A percentile compares a stretch with the other conserved stretches of the same genome.
These are phyloP conservation scores for Lepidiolamprologus cunningtoni DNA, from an alignment of 2,113 vertebrate genomes.

Conservation along the genomic window DNA sequence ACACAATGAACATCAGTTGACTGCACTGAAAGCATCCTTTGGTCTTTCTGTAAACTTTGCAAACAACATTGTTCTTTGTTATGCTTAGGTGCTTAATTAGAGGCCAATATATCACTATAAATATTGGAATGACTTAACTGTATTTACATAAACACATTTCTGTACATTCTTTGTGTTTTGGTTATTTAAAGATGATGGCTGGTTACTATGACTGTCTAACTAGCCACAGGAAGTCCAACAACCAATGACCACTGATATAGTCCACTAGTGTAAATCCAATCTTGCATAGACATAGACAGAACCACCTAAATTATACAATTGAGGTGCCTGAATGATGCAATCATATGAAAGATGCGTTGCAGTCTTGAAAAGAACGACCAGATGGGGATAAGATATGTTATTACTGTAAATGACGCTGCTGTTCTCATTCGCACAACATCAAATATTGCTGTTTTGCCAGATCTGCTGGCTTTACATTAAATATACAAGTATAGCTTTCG, in stretches of 20 bases:
- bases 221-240: background rate
- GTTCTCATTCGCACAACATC: background rate
- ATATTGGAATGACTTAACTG: background rate
- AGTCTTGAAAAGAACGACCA: background rate
- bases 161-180: background rate
- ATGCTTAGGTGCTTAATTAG: background rate
- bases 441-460: background rate
- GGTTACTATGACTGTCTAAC: background rate
- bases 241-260: background rate
- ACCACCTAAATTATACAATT: background rate
- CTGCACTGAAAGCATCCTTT: background rate
- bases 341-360: background rate
- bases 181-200: background rate
- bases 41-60: background rate
- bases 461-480: background rate
- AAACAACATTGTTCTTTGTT: background rate
- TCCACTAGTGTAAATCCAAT: background rate
- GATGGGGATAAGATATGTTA: background rate
- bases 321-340: accelerated
- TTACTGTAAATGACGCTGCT: background rate
- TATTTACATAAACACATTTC: background rate
- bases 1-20: background rate
- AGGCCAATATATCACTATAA: background rate
- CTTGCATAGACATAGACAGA: background rate
- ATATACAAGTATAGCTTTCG: background rate